phyloP scores from a whole-genome alignment of 2,888 invertebrate species.

The Sarcophaga subvicina region DNA sequence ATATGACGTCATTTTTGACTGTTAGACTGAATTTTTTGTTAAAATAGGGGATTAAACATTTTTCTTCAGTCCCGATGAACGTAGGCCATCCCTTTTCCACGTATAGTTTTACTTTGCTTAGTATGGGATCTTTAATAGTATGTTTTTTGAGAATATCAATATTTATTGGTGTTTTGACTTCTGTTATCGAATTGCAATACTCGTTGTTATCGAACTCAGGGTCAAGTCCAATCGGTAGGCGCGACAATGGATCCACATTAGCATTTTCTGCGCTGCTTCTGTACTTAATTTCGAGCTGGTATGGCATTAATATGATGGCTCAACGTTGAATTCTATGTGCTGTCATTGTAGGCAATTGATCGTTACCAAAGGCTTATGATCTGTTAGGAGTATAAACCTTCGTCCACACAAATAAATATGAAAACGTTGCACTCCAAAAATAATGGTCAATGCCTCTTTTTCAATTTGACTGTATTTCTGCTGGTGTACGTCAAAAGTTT shows the following conservation, averaged over 20 bases:
- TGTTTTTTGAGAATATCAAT: too few species aligned
- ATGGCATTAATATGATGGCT: constrained; percentile 13
- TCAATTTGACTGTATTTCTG: too few species aligned
- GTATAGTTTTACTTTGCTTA: too few species aligned
- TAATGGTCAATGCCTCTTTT: too few species aligned
- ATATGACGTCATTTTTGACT: constrained; percentile 12
- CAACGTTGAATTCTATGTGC: neutral
- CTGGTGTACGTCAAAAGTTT: too few species aligned
- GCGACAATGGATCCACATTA: neutral
- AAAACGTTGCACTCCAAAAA: constrained; percentile 10
- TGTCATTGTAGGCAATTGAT: too few species aligned
- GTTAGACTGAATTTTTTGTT: constrained; percentile 1
- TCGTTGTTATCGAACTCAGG: neutral
- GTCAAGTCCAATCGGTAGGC: neutral
- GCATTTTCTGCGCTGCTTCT: too few species aligned
- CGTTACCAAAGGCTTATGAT: too few species aligned
- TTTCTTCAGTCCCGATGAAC: too few species aligned
- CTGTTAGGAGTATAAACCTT: neutral
- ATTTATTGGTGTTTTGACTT: neutral
- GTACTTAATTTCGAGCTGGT: neutral
- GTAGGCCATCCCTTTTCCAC: too few species aligned
- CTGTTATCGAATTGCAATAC: constrained; percentile 17
- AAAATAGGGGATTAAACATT: too few species aligned
- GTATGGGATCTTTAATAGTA: too few species aligned
- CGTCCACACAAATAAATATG: neutral